Evolutionary conservation across 2,888 invertebrate species (phyloP), one percentile per base, ranked within the genome.

Genomic region (Uloborus plumipes): DNA sequence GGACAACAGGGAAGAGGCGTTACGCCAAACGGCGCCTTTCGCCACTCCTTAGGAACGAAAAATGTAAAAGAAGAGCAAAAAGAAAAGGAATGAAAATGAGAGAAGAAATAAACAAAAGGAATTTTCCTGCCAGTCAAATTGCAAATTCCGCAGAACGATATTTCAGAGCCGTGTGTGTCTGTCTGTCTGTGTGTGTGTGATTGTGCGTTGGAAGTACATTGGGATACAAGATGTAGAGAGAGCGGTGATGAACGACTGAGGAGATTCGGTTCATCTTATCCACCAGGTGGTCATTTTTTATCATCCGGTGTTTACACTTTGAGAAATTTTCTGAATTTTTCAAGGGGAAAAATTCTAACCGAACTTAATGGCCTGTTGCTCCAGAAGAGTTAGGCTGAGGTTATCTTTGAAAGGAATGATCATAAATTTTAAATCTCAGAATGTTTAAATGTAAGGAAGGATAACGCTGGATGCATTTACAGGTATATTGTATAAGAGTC

Each of bases 1-100:
- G 67, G 79, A 73, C 73, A 74, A 81, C 80, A 81, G 73, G 39
- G 64, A 81, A 81, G 80, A 81, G 80, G 80, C 80, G 80, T 81
- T 81, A 75, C 80, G 59, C 22, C 51, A 49, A 73, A 55, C 67
- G 73, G 73, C 73, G 73, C 79, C 73, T 66, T 72, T 73, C 65
- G 50, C 59, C 51, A 47, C 20, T 47, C 49, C 51, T 18, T n/a
- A 65, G 66, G 51, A 75, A 66, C 51, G 59, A 75, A 75, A n/a
- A 75, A 75, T 75, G 67, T 71, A 59, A 65, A 65, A 55, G 65
- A 74, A 53, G 65, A 65, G 39, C 22, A 55, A 59, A 26, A 49
- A 65, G 39, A 20, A 47, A 49, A 39, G 47, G 49, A 64, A 64
- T 49, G 39, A 49, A 64, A 64, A 64, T 64, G 49, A 73, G 49